phyloP scores from a whole-genome alignment of 2,797 vertebrate genomes.

The Enteromius thamalakanensis region DNA sequence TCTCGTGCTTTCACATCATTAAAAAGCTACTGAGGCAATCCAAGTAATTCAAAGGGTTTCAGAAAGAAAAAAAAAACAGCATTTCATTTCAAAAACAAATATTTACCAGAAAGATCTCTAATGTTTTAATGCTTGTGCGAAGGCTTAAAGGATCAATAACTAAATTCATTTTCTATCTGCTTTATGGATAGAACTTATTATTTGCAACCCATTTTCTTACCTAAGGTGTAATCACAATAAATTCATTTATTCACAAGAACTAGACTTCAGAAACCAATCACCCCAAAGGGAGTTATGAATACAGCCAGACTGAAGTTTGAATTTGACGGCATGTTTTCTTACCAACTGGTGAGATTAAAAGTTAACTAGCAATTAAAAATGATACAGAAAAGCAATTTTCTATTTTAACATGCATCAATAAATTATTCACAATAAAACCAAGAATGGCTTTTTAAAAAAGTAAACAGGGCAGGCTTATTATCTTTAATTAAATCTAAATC shows the following conservation, averaged over 20 bases:
- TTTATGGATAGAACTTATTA: background rate
- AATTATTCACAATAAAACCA: background rate
- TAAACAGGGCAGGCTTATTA: background rate
- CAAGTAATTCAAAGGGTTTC: background rate
- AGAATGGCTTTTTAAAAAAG: background rate
- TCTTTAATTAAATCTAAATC: too few relatives aligned
- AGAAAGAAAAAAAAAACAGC: background rate
- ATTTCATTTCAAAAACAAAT: background rate
- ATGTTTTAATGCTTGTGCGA: background rate
- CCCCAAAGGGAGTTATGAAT: background rate
- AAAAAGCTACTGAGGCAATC: constrained; percentile 1
- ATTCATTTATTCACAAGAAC: too few relatives aligned
- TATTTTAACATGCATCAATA: background rate
- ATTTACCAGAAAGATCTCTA: constrained; percentile 3
- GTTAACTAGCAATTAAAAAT: background rate
- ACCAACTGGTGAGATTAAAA: background rate
- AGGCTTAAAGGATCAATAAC: background rate
- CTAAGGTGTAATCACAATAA: background rate
- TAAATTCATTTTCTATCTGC: background rate
- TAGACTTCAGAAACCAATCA: background rate
- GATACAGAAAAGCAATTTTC: background rate
- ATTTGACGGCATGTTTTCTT: background rate
- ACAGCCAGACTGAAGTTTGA: background rate
- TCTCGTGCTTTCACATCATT: background rate
- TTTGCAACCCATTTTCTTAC: background rate